A percentile compares a stretch with the other conserved stretches of the same genome.
phyloP scores from a whole-genome alignment of 1,140 invertebrate species.

The Macrotrachela quadricornifera region DNA sequence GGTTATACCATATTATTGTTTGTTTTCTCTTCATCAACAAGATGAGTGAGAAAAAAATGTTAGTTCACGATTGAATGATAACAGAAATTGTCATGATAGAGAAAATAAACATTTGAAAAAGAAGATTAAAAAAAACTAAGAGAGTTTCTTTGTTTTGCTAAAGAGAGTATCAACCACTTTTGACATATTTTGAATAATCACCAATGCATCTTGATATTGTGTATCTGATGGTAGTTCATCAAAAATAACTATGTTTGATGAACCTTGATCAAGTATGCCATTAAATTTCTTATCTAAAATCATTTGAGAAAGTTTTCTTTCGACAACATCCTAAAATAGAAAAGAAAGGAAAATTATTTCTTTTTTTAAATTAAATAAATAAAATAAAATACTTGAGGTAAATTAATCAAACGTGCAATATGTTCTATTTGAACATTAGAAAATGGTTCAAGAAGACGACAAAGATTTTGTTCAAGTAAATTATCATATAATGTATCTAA shows the following conservation, averaged over 20 bases:
- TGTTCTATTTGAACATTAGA: constrained; percentile 71
- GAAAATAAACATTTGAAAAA: no score
- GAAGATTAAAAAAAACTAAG: no score
- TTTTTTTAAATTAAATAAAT: no score
- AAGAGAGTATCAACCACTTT: constrained; percentile 8
- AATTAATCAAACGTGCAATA: constrained; percentile 61
- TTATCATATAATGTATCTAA: constrained; percentile 87
- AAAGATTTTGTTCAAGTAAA: constrained; percentile 96
- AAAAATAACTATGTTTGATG: constrained; percentile 1
- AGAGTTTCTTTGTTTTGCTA: constrained; percentile 3
- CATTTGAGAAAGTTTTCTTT: constrained; percentile 98
- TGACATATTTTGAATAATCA: constrained; percentile 1
- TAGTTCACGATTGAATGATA: no score
- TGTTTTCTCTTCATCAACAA: no score
- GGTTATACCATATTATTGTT: no score
- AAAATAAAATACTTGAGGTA: constrained; percentile 35
- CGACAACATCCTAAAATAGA: constrained; percentile 53
- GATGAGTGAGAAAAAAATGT: no score
- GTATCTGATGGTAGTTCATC: background rate
- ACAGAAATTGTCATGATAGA: no score
- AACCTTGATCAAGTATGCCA: constrained; percentile 15
- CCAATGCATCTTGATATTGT: constrained; percentile 6
- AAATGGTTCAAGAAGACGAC: constrained; percentile 93
- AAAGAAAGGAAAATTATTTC: no score
- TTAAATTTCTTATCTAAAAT: constrained; percentile 88